Evolutionary conservation across 2,888 invertebrate genomes (phyloP), one percentile per base, ranked within the genome.

Genomic region (Tenthredo mesomela): DNA sequence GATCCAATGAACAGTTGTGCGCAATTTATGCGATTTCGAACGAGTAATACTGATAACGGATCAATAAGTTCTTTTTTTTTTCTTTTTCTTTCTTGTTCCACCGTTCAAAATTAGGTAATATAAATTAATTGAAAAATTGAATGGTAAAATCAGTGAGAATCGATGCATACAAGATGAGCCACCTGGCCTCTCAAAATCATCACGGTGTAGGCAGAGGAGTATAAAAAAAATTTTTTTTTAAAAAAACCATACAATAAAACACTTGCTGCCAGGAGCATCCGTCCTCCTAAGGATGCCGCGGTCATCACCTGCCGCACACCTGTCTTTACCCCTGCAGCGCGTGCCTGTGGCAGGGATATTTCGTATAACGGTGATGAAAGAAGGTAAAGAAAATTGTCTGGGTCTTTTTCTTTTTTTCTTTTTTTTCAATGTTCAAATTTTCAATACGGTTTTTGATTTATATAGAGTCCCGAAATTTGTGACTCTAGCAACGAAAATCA

Each of bases 221-320:
- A 25, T 25, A 9, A 4, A 33, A 12, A 15, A 18, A 50, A 54
- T n/a, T n/a, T n/a, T n/a, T n/a, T n/a, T n/a, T n/a, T n/a, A 54
- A 18, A 54, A 50, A n/a, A 29, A 29, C 54, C 18, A n/a, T 50
- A 54, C 37, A 50, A 50, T 77, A 77, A 77, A 77, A 77, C 50
- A 77, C 50, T 73, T 77, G 77, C 77, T 50, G 25, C 54, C 33
- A 7, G 40, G 71, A 21, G 47, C 33, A 29, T 50, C 29, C 50
- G 77, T 18, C 50, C 54, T 50, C 33, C 29, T 77, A 80, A 80
- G 80, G 80, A 80, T 80, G 15, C 80, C 15, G n/a, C 58, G 80
- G 61, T 80, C 80, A 61, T 80, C 80, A 80, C 80, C 80, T 80
- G 80, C 40, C 80, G 80, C 10, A 15, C 80, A 80, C 80, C 80